Conservation (phyloP, 2,797 vertebrate genomes). For the Micromesistius poutassou region DNA sequence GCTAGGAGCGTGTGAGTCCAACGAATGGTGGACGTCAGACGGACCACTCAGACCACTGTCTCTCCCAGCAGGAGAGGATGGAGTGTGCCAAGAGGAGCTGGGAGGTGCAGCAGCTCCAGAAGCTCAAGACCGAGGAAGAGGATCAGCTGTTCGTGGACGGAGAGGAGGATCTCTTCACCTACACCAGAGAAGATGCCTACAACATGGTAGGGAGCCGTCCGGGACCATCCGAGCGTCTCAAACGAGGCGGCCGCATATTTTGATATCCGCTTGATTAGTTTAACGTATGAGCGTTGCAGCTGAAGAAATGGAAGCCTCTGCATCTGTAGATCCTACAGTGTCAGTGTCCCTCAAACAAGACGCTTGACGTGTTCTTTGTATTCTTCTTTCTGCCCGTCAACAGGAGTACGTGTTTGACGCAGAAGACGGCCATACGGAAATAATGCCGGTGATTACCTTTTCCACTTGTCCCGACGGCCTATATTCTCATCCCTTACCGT, state of each 20-base stretch:
- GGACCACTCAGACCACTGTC: not conserved
- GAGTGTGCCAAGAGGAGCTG: conserved; percentile 80
- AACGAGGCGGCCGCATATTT: not conserved
- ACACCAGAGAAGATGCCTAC: conserved; percentile 91
- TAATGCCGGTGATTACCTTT: conserved; percentile 82
- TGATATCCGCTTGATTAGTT: not conserved
- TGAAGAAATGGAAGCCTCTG: not conserved
- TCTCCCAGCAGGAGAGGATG: conserved; percentile 66
- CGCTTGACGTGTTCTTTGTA: conserved; percentile 6
- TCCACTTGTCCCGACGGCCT: not conserved
- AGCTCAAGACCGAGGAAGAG: conserved; percentile 76
- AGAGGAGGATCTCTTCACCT: conserved; percentile 88
- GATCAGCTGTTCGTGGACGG: conserved; percentile 75
- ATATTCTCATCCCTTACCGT: not conserved
- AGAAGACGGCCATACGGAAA: conserved; percentile 87
- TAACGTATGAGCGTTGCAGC: not conserved
- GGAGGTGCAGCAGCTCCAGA: conserved; percentile 82
- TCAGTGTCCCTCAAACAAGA: not conserved
- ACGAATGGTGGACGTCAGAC: not conserved
- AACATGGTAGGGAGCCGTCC: conserved; percentile 78
- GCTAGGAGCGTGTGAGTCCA: not conserved
- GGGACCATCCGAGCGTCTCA: not conserved
- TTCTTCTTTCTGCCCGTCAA: conserved; percentile 34
- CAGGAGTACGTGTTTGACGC: conserved; percentile 91
- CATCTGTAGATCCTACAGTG: not conserved